A percentile compares a stretch with the other conserved stretches of the same genome.
Conservation (phyloP, 2,888 invertebrate genomes). For the Allophyes oxyacanthae region DNA sequence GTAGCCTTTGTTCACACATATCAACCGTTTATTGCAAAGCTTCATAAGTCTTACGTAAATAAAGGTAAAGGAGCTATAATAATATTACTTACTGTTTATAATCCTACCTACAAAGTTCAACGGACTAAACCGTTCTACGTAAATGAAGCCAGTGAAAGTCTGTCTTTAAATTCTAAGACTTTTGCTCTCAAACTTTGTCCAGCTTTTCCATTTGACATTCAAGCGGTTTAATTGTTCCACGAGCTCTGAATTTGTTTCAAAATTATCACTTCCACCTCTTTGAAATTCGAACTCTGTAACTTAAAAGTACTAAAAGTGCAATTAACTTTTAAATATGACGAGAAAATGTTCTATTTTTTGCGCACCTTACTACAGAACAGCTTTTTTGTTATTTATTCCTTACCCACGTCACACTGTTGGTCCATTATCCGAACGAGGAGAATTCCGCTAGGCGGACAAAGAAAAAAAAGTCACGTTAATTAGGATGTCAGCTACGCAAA, state of each 20-base stretch:
- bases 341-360: constrained; percentile 38
- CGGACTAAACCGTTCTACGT: constrained; percentile 50
- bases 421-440: constrained; percentile 71
- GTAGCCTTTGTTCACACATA: constrained; percentile 21
- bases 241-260: constrained; percentile 69
- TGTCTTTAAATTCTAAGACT: constrained; percentile 69
- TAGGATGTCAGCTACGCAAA: constrained; percentile 85
- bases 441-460: constrained; percentile 72
- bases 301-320: constrained; percentile 57
- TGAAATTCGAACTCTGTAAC: constrained; percentile 63
- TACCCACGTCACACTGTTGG: constrained; percentile 53
- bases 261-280: constrained; percentile 69
- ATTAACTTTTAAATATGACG: constrained; percentile 64
- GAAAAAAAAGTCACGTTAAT: constrained; percentile 83
- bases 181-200: constrained; percentile 76
- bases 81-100: constrained; percentile 51
- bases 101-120: constrained; percentile 53
- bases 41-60: constrained; percentile 33
- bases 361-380: constrained; percentile 25
- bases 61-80: constrained; percentile 31
- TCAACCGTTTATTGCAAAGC: constrained; percentile 24
- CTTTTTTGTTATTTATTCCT: constrained; percentile 62
- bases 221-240: constrained; percentile 80
- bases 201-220: constrained; percentile 78
- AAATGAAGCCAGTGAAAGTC: constrained; percentile 65